phyloP scores from a whole-genome alignment of 1,140 invertebrate genomes.

The Cydia amplana region DNA sequence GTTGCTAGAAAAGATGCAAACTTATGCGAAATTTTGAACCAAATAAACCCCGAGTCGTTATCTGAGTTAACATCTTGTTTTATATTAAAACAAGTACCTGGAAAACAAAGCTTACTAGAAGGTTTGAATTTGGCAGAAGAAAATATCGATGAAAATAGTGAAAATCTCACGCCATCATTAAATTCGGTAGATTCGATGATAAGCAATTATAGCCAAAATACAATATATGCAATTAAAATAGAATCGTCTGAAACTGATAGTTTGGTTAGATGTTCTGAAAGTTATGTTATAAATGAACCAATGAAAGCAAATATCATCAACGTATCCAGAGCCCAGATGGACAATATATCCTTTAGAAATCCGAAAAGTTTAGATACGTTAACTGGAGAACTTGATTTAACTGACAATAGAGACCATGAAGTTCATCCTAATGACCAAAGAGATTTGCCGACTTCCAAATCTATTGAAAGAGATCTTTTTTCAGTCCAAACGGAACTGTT shows the following conservation, averaged over 20 bases:
- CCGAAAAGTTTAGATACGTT: background rate
- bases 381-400: background rate
- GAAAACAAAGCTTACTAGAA: constrained; percentile 49
- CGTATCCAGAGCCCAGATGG: constrained; percentile 49
- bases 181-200: constrained; percentile 24
- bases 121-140: constrained; percentile 22
- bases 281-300: background rate
- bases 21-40: constrained; percentile 14
- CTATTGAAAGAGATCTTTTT: background rate
- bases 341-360: constrained; percentile 33
- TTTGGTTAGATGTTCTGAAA: background rate
- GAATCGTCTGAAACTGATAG: constrained; percentile 38
- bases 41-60: constrained; percentile 38
- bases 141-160: constrained; percentile 29
- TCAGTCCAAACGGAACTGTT: background rate
- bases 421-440: background rate
- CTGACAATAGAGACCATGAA: background rate
- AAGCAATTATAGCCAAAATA: constrained; percentile 48
- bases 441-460: background rate
- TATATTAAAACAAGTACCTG: constrained; percentile 45
- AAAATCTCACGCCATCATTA: constrained; percentile 33
- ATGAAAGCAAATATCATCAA: constrained; percentile 50
- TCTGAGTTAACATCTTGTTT: constrained; percentile 40
- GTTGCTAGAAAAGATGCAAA: constrained; percentile 39
- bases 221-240: constrained; percentile 38